Conservation (phyloP, 2,113 vertebrate species). For the Paratilapia polleni region DNA sequence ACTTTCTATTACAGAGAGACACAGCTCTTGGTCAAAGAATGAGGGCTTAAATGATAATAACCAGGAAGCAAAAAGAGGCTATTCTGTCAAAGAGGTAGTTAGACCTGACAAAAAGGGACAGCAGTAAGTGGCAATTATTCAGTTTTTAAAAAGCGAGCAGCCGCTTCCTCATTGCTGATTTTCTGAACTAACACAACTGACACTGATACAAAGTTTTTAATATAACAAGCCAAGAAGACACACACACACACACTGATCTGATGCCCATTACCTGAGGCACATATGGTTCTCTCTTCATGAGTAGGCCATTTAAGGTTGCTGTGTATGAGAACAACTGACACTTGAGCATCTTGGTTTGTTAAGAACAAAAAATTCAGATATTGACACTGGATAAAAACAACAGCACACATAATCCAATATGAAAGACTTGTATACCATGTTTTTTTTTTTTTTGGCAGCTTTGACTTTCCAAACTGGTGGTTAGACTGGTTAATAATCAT, state of each 20-base stretch:
- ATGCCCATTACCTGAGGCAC: not conserved
- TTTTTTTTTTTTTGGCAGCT: not conserved
- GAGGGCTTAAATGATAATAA: conserved; percentile 45
- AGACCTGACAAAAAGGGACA: conserved; percentile 30
- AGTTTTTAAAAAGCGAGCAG: not conserved
- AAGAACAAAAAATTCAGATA: not conserved
- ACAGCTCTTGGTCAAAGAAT: conserved; percentile 17
- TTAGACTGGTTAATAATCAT: not conserved
- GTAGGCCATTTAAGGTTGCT: not conserved
- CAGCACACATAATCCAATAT: not conserved
- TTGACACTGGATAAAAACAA: not conserved
- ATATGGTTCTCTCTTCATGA: not conserved
- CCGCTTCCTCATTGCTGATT: conserved; percentile 7
- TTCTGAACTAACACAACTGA: conserved; percentile 4
- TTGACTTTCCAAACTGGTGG: not conserved
- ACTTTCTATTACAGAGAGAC: conserved; percentile 21
- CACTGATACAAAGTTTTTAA: not conserved
- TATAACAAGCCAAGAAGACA: conserved; percentile 2
- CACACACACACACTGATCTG: not conserved
- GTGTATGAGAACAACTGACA: not conserved
- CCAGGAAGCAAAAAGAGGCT: not conserved
- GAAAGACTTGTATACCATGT: not conserved
- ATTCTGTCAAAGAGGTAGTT: conserved; percentile 21
- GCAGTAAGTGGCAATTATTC: conserved; percentile 9
- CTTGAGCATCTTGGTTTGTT: not conserved